A percentile compares a stretch with the other conserved stretches of the same genome.
These are phyloP conservation scores for Drosophila merina DNA, from an alignment of 2,888 invertebrate species.

Conservation along the genomic window DNA sequence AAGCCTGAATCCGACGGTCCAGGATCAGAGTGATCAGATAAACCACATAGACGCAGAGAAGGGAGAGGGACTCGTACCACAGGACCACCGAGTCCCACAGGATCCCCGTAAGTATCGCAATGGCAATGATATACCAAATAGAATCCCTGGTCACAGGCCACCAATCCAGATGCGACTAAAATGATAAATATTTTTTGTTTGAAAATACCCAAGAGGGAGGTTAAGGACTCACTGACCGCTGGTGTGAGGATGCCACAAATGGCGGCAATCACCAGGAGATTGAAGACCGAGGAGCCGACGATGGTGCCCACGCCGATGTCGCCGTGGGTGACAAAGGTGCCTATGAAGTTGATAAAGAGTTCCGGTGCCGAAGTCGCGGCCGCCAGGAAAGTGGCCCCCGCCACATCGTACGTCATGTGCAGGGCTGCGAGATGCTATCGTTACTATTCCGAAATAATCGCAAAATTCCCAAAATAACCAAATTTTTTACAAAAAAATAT, in stretches of 20 bases:
- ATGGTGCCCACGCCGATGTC: slow-evolving; percentile 93
- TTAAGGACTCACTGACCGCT: slow-evolving; percentile 82
- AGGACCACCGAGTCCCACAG: slow-evolving; percentile 31
- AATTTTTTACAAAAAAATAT: too few relatives aligned
- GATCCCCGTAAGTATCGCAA: slow-evolving; percentile 16
- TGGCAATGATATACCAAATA: slow-evolving; percentile 49
- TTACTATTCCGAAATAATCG: not conserved
- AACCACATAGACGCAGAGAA: slow-evolving; percentile 26
- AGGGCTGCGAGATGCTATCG: slow-evolving; percentile 85
- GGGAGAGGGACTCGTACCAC: slow-evolving; percentile 11
- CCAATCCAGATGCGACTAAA: slow-evolving; percentile 46
- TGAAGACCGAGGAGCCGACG: slow-evolving; percentile 92
- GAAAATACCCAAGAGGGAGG: too few relatives aligned
- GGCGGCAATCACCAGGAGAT: slow-evolving; percentile 90
- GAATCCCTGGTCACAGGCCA: slow-evolving; percentile 64
- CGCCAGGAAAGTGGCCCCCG: slow-evolving; percentile 96
- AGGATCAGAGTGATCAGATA: slow-evolving; percentile 39
- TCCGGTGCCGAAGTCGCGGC: slow-evolving; percentile 96
- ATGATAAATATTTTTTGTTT: not conserved
- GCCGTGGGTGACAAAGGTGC: slow-evolving; percentile 91
- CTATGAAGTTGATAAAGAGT: slow-evolving; percentile 93
- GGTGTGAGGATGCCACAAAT: slow-evolving; percentile 90
- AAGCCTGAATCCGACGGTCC: slow-evolving; percentile 32
- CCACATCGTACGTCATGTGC: slow-evolving; percentile 92
- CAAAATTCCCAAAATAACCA: not conserved